Conservation (phyloP, 2,113 vertebrate genomes). For the Ptyas mucosa region DNA sequence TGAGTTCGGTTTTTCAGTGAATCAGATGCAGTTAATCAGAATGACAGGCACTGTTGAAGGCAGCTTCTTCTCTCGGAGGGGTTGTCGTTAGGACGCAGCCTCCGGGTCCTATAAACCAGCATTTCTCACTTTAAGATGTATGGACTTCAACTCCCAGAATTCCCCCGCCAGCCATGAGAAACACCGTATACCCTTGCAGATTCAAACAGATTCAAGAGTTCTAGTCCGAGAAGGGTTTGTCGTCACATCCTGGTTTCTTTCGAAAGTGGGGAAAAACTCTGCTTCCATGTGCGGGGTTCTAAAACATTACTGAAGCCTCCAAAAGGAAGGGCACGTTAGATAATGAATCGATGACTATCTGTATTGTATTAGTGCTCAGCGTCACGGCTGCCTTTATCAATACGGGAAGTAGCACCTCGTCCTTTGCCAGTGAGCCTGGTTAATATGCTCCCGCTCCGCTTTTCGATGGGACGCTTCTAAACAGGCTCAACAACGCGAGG, state of each 20-base stretch:
- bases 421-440: background rate
- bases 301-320: background rate
- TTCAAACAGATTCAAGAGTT: background rate
- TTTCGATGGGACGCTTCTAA: background rate
- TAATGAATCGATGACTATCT: background rate
- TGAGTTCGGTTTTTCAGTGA: background rate
- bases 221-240: background rate
- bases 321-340: background rate
- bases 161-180: background rate
- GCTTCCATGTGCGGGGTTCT: background rate
- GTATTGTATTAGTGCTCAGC: background rate
- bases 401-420: background rate
- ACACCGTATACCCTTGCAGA: background rate
- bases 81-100: background rate
- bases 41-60: fast-evolving
- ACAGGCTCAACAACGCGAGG: background rate
- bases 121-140: background rate
- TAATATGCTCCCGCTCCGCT: background rate
- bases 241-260: background rate
- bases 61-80: fast-evolving
- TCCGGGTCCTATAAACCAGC: background rate
- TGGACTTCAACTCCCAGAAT: background rate
- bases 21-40: fast-evolving
- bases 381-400: background rate
- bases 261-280: background rate